Percentiles rank a stretch among this genome's conserved stretches.
Evolutionary conservation across 2,888 invertebrate genomes (phyloP).

Genomic region (Oscheius sp.): DNA sequence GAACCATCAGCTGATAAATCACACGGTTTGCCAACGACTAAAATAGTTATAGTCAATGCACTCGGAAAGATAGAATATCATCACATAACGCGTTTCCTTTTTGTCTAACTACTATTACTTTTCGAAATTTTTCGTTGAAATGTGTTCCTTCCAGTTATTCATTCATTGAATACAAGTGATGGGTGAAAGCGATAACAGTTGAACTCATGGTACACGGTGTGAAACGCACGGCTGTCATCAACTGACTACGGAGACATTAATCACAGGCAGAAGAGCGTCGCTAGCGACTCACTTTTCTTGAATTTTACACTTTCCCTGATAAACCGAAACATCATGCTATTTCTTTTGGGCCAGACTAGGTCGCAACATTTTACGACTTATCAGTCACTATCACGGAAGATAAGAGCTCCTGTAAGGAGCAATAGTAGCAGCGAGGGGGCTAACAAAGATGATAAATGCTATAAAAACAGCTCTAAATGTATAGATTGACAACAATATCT

Average conservation of each 20-base stretch:
- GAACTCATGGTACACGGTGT: not conserved
- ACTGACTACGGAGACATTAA: constrained; percentile 22
- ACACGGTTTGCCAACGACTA: no score
- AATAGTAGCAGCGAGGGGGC: not conserved
- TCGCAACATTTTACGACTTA: constrained; percentile 15
- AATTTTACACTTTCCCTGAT: constrained; percentile 15
- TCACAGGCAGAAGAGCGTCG: constrained; percentile 14
- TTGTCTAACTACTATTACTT: no score
- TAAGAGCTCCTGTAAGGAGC: not conserved
- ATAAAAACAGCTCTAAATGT: not conserved
- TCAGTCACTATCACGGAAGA: not conserved
- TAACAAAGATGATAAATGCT: not conserved
- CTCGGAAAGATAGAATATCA: no score
- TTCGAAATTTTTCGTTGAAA: constrained; percentile 11
- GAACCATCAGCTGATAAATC: no score
- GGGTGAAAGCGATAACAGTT: not conserved
- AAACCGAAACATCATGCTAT: not conserved
- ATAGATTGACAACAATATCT: not conserved
- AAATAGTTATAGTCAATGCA: no score
- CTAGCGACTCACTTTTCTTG: not conserved
- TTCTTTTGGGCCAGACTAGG: not conserved
- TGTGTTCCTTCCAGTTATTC: not conserved
- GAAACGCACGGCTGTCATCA: constrained; percentile 17
- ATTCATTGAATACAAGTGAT: constrained; percentile 1
- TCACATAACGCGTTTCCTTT: no score